Evolutionary conservation across 2,888 invertebrate genomes (phyloP), one percentile per base, ranked within the genome.

Genomic region (Toxonevra muliebris): DNA sequence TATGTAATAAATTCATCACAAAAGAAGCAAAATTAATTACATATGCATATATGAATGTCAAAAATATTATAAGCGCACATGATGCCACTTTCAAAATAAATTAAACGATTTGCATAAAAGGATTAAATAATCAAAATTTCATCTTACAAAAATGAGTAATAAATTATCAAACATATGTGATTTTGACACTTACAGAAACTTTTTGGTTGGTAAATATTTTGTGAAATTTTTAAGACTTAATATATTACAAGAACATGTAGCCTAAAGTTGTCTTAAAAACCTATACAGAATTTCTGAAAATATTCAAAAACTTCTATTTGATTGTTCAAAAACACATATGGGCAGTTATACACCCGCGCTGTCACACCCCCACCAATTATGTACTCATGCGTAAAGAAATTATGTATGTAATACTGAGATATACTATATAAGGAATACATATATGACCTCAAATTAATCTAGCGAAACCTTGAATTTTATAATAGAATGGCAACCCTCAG

Each of bases 371-470:
- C 30, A 30, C 7, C 30, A 30, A 30, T 30, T 30, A 30, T 30
- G 30, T 30, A 30, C 30, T 30, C 30, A 30, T 30, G 30, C 30
- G 7, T 30, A 30, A 30, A 30, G 30, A 30, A 30, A 15, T 8
- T 48, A 48, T 48, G 15, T 48, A 15, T 48, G 48, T 48, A 8
- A 15, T 52, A 8, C 52, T n/a, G 8, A 52, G 8, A 52, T 65
- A 79, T 77, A 73, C 75, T 77, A 81, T 81, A 30, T 30, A 30
- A 30, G 30, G 2, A 30, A 30, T 30, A 30, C 30, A 81, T 79
- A 78, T 81, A 75, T 80, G 80, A 81, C 80, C 80, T 77, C 75
- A 80, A 80, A 80, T 80, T 81, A 80, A 80, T 80, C 81, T 80
- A 80, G 77, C 81, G 81, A 79, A 80, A 79, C 81, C 78, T 76